Conservation (phyloP, 2,113 vertebrate species). For the Phodopus roborovskii region DNA sequence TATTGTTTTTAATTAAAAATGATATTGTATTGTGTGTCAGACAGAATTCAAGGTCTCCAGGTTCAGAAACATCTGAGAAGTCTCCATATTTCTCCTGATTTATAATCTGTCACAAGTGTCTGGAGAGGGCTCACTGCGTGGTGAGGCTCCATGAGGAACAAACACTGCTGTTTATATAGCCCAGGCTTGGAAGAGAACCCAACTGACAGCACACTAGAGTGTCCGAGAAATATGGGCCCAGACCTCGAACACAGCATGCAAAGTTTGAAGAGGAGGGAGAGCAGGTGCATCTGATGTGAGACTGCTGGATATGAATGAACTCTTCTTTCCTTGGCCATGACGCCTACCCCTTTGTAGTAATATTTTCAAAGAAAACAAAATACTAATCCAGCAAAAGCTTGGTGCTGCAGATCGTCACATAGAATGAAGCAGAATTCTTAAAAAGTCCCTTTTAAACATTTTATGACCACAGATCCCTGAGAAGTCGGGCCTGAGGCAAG, state of each 20-base stretch:
- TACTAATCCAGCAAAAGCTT: background rate
- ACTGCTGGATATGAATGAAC: background rate
- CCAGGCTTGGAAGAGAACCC: background rate
- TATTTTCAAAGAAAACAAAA: conserved; percentile 29
- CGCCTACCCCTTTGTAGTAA: background rate
- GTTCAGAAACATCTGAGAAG: background rate
- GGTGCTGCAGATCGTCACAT: background rate
- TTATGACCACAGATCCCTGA: background rate
- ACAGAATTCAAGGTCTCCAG: background rate
- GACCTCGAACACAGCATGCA: background rate
- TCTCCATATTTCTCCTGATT: background rate
- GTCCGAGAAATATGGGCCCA: background rate
- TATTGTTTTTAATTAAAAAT: conserved; percentile 32
- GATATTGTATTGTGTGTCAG: background rate
- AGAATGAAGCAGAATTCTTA: background rate
- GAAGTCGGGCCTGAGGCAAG: conserved; percentile 4
- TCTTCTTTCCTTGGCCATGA: background rate
- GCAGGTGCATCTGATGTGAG: background rate
- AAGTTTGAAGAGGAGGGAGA: background rate
- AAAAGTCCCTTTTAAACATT: background rate
- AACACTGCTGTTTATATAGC: background rate
- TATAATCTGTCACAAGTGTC: background rate
- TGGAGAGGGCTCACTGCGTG: background rate
- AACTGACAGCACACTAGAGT: background rate
- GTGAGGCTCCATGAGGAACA: background rate